Conservation (phyloP, 2,797 vertebrate genomes). For the Lagocephalus sceleratus region DNA sequence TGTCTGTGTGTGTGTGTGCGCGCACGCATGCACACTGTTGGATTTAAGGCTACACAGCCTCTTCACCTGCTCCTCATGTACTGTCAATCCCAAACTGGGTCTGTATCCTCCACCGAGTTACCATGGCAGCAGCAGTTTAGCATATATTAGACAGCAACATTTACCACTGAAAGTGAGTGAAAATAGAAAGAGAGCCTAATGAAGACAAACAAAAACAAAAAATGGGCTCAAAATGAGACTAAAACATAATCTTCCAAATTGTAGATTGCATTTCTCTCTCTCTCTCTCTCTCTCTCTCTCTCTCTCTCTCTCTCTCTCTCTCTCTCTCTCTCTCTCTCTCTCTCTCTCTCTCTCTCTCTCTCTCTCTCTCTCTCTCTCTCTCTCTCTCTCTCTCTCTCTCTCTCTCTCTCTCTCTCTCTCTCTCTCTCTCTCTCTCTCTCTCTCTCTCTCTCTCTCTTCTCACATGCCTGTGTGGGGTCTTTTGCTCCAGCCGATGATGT, state of each 20-base stretch:
- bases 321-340: neutral
- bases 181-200: slow-evolving; percentile 6
- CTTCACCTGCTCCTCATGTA: slow-evolving; percentile 29
- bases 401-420: neutral
- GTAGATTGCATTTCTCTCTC: neutral
- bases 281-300: neutral
- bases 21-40: slow-evolving; percentile 37
- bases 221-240: slow-evolving; percentile 1
- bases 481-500: slow-evolving; percentile 8
- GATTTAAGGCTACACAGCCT: slow-evolving; percentile 40
- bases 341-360: no score
- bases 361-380: neutral
- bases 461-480: neutral
- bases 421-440: neutral
- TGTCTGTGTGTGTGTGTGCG: neutral
- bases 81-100: slow-evolving; percentile 59
- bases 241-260: slow-evolving; percentile 12
- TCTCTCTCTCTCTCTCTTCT: no score
- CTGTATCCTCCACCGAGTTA: slow-evolving; percentile 73
- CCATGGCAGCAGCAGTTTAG: slow-evolving; percentile 81
- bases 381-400: no score
- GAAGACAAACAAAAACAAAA: neutral
- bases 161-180: slow-evolving; percentile 44
- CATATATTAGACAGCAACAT: slow-evolving; percentile 78
- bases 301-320: neutral